Base-by-base conservation (phyloP, 2,113 vertebrate species). In the Tympanuchus pallidicinctus region DNA sequence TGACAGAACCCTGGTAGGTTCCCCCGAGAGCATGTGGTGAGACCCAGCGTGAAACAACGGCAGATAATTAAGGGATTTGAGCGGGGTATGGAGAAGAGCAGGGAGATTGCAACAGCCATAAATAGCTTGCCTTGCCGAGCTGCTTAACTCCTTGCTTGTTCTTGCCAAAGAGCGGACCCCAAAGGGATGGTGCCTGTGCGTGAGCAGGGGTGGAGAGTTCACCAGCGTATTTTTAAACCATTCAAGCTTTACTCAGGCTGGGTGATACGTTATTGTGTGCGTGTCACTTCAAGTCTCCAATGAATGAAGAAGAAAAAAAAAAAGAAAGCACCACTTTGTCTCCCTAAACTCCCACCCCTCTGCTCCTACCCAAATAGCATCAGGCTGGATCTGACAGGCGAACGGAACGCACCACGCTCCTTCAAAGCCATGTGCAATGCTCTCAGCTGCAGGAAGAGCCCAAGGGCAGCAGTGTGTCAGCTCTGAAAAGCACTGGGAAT, bases 51-150 rank as follows among this genome's bases (percentile, higher is more conserved):
- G 95, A 95, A 97, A 93, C 91, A 93, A 92, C 86, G 79, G 94
- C 89, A 88, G 88, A 94, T 96, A 95, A 97, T 97, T 96, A 96
- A 96, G 93, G 97, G 96, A 86, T 73, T 54, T 91, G 96, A 91
- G 90, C 36, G 70, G 92, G 88, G 78, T 90, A 83, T 4, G 60
- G 74, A 80, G 95, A 72, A 70, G 87, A 94, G 86, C 65, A 18
- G 85, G 83, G 93, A 94, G 92, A 85, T 82, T 27, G 70, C 88
- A 93, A 79, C 84, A 92, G 70, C 96, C 92, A 92, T 70, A 95
- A 96, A 97, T 95, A 97, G 94, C 96, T 95, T 4, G 16, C 73
- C 93, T 77, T 84, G 89, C 90, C 13, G 70, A 93, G 91, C 93
- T 96, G 93, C 89, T 96, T 94, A 94, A 95, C 91, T 97, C 94